A percentile compares a stretch with the other conserved stretches of the same genome.
Conservation (phyloP, 2,797 vertebrate species). For the Macroramphosus scolopax region DNA sequence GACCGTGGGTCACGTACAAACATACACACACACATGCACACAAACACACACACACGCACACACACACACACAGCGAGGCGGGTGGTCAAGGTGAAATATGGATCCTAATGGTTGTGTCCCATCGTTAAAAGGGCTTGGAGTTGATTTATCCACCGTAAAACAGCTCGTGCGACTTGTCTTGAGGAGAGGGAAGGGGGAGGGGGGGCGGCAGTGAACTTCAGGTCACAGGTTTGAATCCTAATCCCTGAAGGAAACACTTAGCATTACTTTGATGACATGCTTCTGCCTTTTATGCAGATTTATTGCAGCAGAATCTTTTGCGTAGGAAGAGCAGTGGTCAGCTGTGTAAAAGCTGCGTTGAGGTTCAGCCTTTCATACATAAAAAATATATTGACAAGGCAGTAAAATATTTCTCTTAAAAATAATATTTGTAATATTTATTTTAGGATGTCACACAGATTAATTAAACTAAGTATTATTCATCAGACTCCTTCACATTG, state of each 20-base stretch:
- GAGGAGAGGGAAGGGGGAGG: constrained; percentile 32
- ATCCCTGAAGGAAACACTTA: constrained; percentile 66
- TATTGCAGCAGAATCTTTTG: constrained; percentile 42
- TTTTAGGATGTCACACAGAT: no score
- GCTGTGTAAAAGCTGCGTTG: constrained; percentile 25
- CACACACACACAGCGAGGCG: no score
- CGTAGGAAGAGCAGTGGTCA: constrained; percentile 16
- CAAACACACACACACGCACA: constrained; percentile 30
- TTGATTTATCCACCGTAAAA: constrained; percentile 74
- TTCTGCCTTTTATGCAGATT: constrained; percentile 67
- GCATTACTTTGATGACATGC: constrained; percentile 43
- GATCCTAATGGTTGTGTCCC: constrained; percentile 73
- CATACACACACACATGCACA: constrained; percentile 40
- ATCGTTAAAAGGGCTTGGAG: constrained; percentile 71
- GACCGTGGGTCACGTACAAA: constrained; percentile 57
- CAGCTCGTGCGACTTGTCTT: constrained; percentile 56
- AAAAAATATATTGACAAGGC: constrained; percentile 21
- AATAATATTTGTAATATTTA: no score
- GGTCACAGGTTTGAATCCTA: constrained; percentile 66
- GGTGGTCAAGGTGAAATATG: constrained; percentile 67
- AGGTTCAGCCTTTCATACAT: constrained; percentile 18
- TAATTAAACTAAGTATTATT: no score
- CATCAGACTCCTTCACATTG: no score
- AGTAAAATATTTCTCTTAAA: constrained; percentile 3
- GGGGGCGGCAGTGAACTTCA: constrained; percentile 31